Evolutionary conservation across 2,113 vertebrate genomes (phyloP).

Genomic region (Leptobrachium leishanense): DNA sequence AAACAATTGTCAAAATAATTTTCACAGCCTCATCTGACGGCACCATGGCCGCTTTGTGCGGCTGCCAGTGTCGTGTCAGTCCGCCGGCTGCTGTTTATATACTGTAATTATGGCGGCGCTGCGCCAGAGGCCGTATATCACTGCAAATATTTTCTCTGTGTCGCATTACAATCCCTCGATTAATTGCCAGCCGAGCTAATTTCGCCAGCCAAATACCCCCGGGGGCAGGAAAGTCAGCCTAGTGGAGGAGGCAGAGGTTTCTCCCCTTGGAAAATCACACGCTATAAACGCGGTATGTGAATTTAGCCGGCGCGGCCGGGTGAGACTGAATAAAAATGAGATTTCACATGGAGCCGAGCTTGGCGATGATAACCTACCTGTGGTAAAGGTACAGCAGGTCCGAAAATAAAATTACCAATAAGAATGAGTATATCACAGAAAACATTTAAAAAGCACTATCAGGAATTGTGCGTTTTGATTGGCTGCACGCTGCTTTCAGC

Average conservation of each 20-base stretch:
- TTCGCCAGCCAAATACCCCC: slow-evolving; percentile 27
- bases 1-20: slow-evolving; percentile 64
- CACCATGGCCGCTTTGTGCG: slow-evolving; percentile 59
- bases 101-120: slow-evolving; percentile 60
- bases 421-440: no score
- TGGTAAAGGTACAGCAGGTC: no score
- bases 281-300: no score
- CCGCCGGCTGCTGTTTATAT: slow-evolving; percentile 62
- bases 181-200: slow-evolving; percentile 60
- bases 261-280: no score
- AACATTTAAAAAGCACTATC: no score
- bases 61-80: slow-evolving; percentile 59
- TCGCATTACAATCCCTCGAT: slow-evolving; percentile 24
- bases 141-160: slow-evolving; percentile 25
- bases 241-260: background rate
- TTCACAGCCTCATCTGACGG: slow-evolving; percentile 61
- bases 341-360: no score
- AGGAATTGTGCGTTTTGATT: no score
- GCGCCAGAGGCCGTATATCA: slow-evolving; percentile 52
- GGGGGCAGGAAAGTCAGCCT: slow-evolving; percentile 6
- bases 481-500: no score
- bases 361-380: no score
- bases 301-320: no score
- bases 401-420: no score
- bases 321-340: no score